phyloP scores from a whole-genome alignment of 2,113 vertebrate genomes.

The Cyanocitta stelleri region DNA sequence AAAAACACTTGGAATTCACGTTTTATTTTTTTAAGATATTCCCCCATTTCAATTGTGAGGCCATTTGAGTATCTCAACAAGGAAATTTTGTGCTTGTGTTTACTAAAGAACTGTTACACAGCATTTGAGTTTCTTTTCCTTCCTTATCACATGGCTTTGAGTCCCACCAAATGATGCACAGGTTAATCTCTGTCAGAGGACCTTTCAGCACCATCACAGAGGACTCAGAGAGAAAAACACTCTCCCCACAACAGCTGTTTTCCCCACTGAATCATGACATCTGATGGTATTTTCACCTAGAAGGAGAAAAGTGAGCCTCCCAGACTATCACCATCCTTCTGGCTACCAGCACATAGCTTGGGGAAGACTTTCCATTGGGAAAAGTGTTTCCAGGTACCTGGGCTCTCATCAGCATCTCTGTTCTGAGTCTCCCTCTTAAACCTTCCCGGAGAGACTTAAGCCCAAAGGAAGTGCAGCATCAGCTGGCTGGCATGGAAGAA shows the following conservation, averaged over 20 bases:
- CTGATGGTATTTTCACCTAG: neutral
- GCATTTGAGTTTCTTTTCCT: neutral
- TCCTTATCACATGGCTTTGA: neutral
- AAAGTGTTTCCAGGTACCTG: neutral
- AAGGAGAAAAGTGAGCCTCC: neutral
- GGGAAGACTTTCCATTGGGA: neutral
- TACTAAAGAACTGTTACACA: neutral
- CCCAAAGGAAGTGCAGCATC: neutral
- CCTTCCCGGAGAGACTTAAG: neutral
- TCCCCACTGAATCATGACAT: neutral
- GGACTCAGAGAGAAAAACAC: neutral
- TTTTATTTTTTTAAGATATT: neutral
- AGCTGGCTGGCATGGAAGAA: neutral
- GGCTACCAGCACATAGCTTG: neutral
- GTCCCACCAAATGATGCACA: neutral
- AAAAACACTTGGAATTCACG: rapidly evolving
- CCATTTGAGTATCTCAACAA: neutral
- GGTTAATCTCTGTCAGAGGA: neutral
- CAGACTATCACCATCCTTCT: neutral
- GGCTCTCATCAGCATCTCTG: neutral
- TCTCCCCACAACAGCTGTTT: rapidly evolving
- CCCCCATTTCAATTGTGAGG: neutral
- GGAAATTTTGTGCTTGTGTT: neutral
- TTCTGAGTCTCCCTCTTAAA: neutral
- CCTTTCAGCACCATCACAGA: neutral